Percentiles rank a stretch among this genome's conserved stretches.
Evolutionary conservation across 2,797 vertebrate genomes (phyloP).

Genomic region (Epinephelus coioides): DNA sequence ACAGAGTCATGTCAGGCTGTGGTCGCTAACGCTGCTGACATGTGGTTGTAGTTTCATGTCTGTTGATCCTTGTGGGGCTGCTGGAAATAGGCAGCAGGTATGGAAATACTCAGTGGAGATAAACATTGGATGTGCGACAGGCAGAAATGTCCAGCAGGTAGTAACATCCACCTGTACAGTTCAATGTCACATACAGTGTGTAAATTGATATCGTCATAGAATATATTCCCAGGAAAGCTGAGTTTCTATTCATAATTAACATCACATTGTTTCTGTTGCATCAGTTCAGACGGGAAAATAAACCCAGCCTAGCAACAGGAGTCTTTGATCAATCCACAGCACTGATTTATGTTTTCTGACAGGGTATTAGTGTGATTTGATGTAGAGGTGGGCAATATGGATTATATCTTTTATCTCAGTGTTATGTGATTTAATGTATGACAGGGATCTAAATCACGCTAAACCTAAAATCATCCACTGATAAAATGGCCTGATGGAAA

Average conservation of each 20-base stretch:
- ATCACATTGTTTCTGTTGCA: neutral
- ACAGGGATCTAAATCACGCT: neutral
- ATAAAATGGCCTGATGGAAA: constrained; percentile 5
- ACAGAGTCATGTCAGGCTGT: constrained; percentile 50
- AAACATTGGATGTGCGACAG: neutral
- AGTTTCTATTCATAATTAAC: neutral
- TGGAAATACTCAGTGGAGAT: neutral
- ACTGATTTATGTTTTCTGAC: neutral
- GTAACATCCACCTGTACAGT: neutral
- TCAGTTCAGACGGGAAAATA: neutral
- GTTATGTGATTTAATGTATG: neutral
- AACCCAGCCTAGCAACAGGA: neutral
- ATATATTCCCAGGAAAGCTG: neutral
- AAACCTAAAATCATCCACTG: neutral
- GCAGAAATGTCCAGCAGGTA: neutral
- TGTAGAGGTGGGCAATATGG: neutral
- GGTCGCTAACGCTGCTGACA: constrained; percentile 7
- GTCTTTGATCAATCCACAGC: neutral
- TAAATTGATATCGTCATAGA: neutral
- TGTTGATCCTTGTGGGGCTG: neutral
- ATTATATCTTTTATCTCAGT: neutral
- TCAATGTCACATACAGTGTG: neutral
- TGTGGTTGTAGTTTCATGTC: neutral
- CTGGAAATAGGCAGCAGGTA: constrained; percentile 1
- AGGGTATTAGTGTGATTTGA: neutral